Base-by-base conservation (phyloP, 1,140 invertebrate genomes). In the Drosophila nebulosa region DNA sequence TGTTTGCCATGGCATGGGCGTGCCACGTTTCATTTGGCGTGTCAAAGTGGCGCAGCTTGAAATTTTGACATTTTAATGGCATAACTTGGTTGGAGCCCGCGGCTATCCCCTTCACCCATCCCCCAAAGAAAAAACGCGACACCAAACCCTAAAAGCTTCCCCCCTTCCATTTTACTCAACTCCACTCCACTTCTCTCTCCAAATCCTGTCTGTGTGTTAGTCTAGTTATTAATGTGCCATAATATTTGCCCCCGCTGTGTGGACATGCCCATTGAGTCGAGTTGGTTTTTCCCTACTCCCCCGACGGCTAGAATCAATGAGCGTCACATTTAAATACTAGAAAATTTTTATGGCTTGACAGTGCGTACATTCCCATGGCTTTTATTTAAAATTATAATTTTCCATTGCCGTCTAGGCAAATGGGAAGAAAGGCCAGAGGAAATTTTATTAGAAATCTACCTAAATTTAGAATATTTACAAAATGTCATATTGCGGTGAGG, bases 41-140 rank as follows among this genome's bases (percentile, higher is more conserved):
- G 80, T 79, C 77, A 75, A 79, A 79, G 64, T 75, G 35, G 71
- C 76, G 76, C 66, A 64, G 68, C 80, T 65, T 30, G 67, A 85
- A 79, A 85, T 85, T 79, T 71, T 75, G 64, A 75, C 80, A 83
- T 72, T 83, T 71, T 78, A 81, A 81, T 81, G 74, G 78, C 69
- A 65, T 83, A 74, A 64, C 69, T 67, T 74, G 30, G 46, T 35
- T 69, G 22, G 35, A 30, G 27, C 36, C 70, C 62, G 21, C 62
- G 39, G n/a, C n/a, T n/a, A n/a, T 55, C 62, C 55, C 70, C 7
- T 9, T 9, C 27, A n/a, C n/a, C n/a, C n/a, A n/a, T 10, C 7
- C 26, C 1, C 0, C 10, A 32, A 32, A 32, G 10, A 10, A n/a
- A 4, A 39, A 22, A 22, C 35, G 5, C 67, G n/a, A 53, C 16